Base-by-base conservation (phyloP, 1,140 invertebrate species). In the Aphidius ervi region DNA sequence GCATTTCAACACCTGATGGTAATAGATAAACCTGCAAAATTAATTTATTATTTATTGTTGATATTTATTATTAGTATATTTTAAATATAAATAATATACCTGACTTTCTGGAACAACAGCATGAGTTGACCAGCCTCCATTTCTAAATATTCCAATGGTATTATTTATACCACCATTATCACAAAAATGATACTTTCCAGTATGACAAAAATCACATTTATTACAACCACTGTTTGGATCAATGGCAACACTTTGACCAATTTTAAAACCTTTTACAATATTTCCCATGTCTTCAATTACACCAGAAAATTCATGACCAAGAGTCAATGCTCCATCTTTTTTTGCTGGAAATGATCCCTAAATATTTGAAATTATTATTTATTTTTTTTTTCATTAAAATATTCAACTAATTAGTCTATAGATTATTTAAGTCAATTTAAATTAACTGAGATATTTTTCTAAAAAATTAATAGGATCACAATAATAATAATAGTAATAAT, bases 281-380 rank as follows among this genome's bases (percentile, higher is more conserved):
- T 75, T 67, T 5, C 88, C 89, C 4, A 85, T 71, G 6, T 83
- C 80, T 31, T 81, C 71, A 0, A 90, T 77, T 0, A 76, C 78
- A 0, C 88, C 89, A 56, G 83, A 83, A 67, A 89, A 88, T 74
- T 91, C 89, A 67, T 91, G 88, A 0, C 88, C 88, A 10, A 88
- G 71, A 2, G 83, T 83, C 5, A 88, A 67, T 0, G 81, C 78
- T 1, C 70, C 77, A 39, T 79, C 73, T n/a, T 81, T 73, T 23
- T 79, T 83, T 4, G 84, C 85, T 3, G 86, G 86, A 68, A 87
- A 88, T 57, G 81, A 73, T 4, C 86, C 86, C 86, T 88, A 50
- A 46, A 77, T 9, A 62, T 42, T 56, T 47, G n/a, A n/a, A 43
- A 43, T 10, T 43, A 43, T 43, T 43, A 43, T 43, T 43, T 43